Base-by-base conservation (phyloP, 2,888 invertebrate species). In the Sycophila texana region DNA sequence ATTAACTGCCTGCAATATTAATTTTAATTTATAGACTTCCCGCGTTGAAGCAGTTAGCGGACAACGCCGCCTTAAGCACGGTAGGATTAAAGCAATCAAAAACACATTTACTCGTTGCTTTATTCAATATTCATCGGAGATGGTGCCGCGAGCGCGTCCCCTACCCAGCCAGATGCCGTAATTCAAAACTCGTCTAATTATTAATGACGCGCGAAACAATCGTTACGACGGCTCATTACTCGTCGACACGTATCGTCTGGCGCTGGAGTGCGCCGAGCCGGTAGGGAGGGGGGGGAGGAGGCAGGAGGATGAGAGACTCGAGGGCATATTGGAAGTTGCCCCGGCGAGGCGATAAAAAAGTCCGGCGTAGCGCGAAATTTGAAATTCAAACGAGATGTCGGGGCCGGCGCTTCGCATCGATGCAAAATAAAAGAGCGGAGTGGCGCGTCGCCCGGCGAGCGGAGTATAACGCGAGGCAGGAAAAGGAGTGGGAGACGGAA, bases 311-410 rank as follows among this genome's bases (percentile, higher is more conserved):
- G n/a, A 7, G 10, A 1, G 39, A 76, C 63, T n/a, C 22, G 55
- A 61, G 53, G 68, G 30, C 49, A 75, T 77, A 77, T 68, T 60
- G 60, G 73, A 68, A 68, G 57, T 16, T 18, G 60, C 30, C 67
- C 26, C 51, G 55, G 51, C 61, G 57, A 47, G 22, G 68, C 63
- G 74, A 73, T 73, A 78, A 74, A 39, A 39, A 68, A 78, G 68
- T 63, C 47, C 47, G 20, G 16, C 65, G 18, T 0, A 26, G 55
- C 51, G 53, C 49, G 20, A 58, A 77, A 77, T 77, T 80, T 77
- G 65, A 77, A 80, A 74, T 80, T 74, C 77, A 77, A 80, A 80
- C 77, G 70, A 80, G 70, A 57, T 57, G 55, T 20, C 60, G 67
- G 49, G 39, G 39, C 10, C 10, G 10, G 39, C 39, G 72, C 74